Conservation (phyloP, 1,140 invertebrate genomes). For the Drosophila cardini region DNA sequence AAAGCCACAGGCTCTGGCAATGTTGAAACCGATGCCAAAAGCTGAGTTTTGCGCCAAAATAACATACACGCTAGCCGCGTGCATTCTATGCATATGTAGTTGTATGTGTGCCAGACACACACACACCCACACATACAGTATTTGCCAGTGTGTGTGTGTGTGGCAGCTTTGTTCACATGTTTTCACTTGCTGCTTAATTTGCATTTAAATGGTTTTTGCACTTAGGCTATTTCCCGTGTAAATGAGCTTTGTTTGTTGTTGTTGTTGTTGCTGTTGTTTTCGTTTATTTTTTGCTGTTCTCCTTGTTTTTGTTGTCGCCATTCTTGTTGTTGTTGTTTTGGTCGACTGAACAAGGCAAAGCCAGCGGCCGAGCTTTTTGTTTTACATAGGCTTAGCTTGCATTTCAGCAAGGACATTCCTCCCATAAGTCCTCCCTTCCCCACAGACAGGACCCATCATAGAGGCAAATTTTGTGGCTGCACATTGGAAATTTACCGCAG, state of each 20-base stretch:
- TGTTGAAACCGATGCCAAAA: slow-evolving; percentile 24
- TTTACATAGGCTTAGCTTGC: slow-evolving; percentile 56
- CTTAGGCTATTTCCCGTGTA: slow-evolving; percentile 83
- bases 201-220: slow-evolving; percentile 84
- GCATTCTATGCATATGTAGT: slow-evolving; percentile 33
- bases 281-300: slow-evolving; percentile 11
- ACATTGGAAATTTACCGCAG: slow-evolving; percentile 21
- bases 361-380: slow-evolving; percentile 55
- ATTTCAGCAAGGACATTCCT: slow-evolving; percentile 56
- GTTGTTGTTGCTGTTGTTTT: slow-evolving; percentile 10
- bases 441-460: not conserved
- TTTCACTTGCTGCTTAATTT: slow-evolving; percentile 84
- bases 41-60: slow-evolving; percentile 35
- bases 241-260: slow-evolving; percentile 78
- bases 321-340: slow-evolving; percentile 27
- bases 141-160: slow-evolving; percentile 14
- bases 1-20: slow-evolving; percentile 21
- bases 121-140: no score
- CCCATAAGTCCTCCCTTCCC: not conserved
- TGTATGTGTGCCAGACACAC: not conserved
- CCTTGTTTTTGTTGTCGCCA: slow-evolving; percentile 43
- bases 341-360: slow-evolving; percentile 44
- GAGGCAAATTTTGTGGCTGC: slow-evolving; percentile 24
- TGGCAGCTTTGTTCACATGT: slow-evolving; percentile 78
- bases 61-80: slow-evolving; percentile 44